Evolutionary conservation across 2,888 invertebrate genomes (phyloP).

Genomic region (Digitonthophagus gazella): DNA sequence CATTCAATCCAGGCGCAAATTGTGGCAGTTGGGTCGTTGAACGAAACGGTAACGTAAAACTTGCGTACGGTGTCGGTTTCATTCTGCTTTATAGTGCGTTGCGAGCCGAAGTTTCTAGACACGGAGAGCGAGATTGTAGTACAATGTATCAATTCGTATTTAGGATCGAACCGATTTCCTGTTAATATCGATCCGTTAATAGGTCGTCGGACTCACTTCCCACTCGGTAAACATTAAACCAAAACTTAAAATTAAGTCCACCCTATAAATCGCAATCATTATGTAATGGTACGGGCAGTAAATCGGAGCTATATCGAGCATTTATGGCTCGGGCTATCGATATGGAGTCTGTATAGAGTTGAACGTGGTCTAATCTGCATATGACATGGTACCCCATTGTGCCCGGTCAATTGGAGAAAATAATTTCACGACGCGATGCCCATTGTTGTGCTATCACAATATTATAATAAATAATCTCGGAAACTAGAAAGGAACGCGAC

Average conservation of each 20-base stretch:
- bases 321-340: background rate
- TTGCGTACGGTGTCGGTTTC: background rate
- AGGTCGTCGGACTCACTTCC: too few relatives aligned
- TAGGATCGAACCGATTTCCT: background rate
- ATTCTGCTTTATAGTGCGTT: background rate
- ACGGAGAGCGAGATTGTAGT: background rate
- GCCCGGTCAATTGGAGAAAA: background rate
- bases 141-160: background rate
- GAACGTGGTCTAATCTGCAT: background rate
- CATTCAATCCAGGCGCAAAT: background rate
- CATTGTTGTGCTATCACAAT: constrained; percentile 45
- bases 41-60: background rate
- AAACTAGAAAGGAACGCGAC: constrained; percentile 10
- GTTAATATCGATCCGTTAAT: too few relatives aligned
- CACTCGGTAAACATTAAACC: too few relatives aligned
- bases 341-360: background rate
- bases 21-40: background rate
- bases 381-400: background rate
- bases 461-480: constrained; percentile 13
- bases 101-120: background rate
- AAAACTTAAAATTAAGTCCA: too few relatives aligned
- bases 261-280: background rate
- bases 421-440: constrained; percentile 41
- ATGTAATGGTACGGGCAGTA: background rate
- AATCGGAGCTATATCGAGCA: background rate